phyloP scores from a whole-genome alignment of 2,888 invertebrate species.

The Volucella inflata region DNA sequence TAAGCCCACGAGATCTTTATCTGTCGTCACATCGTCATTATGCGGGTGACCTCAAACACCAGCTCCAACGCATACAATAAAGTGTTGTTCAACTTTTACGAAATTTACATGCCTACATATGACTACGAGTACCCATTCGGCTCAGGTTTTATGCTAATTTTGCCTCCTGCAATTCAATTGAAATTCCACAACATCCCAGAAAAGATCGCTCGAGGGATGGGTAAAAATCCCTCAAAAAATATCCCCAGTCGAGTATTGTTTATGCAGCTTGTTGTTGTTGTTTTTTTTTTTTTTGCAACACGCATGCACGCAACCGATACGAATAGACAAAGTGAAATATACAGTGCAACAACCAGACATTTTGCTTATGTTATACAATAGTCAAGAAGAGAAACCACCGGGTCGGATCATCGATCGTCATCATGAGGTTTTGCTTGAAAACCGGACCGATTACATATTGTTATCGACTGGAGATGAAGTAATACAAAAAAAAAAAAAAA shows the following conservation, averaged over 20 bases:
- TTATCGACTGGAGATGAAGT: slow-evolving; percentile 33
- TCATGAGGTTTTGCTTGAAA: slow-evolving; percentile 21
- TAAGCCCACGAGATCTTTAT: neutral
- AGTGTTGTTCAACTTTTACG: slow-evolving; percentile 53
- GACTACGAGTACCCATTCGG: too few species aligned
- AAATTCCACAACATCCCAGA: slow-evolving; percentile 21
- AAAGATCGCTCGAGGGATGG: slow-evolving; percentile 3
- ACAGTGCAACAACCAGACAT: slow-evolving; percentile 49
- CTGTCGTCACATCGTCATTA: slow-evolving; percentile 1
- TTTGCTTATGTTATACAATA: slow-evolving; percentile 61
- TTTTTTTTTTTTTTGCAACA: slow-evolving; percentile 5
- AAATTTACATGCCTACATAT: too few species aligned
- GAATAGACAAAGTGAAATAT: slow-evolving; percentile 8
- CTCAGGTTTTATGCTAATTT: slow-evolving; percentile 56
- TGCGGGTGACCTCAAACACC: slow-evolving; percentile 61
- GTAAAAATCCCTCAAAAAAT: slow-evolving; percentile 45
- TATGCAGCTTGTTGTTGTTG: slow-evolving; percentile 10
- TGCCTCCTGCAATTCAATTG: slow-evolving; percentile 37
- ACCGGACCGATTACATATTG: slow-evolving; percentile 66
- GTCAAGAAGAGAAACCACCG: slow-evolving; percentile 31
- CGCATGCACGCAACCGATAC: slow-evolving; percentile 45
- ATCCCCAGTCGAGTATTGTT: slow-evolving; percentile 31
- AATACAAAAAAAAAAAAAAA: neutral
- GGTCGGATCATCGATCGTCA: slow-evolving; percentile 3
- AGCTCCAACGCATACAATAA: slow-evolving; percentile 32